phyloP scores from a whole-genome alignment of 1,140 invertebrate species.

The Argopecten irradians region DNA sequence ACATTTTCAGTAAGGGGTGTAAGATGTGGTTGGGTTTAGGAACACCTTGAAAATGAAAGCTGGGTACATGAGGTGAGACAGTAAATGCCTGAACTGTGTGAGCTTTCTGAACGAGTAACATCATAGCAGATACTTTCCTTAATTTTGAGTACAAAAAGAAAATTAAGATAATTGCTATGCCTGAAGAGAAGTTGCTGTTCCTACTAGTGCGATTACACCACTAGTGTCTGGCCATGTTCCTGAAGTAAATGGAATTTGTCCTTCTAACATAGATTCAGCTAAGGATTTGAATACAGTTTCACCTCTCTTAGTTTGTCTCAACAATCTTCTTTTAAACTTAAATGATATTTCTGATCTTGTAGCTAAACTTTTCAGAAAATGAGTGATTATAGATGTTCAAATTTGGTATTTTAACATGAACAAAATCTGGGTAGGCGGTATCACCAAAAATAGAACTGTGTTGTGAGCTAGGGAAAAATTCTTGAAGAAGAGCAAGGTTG shows the following conservation, averaged over 20 bases:
- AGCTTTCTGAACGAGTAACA: slow-evolving; percentile 27
- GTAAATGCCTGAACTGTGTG: neutral
- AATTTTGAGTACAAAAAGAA: slow-evolving; percentile 29
- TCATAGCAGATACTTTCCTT: slow-evolving; percentile 28
- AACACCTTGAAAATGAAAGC: slow-evolving; percentile 10
- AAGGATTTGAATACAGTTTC: slow-evolving; percentile 29
- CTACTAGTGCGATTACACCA: neutral
- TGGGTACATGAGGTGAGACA: slow-evolving; percentile 20
- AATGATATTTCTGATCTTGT: slow-evolving; percentile 20
- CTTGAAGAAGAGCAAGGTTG: slow-evolving; percentile 31
- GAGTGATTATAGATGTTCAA: slow-evolving; percentile 27
- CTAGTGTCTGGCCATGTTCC: slow-evolving; percentile 4
- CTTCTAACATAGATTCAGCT: slow-evolving; percentile 26
- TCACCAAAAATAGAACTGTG: neutral
- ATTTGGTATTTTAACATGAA: slow-evolving; percentile 14
- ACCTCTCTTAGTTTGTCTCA: slow-evolving; percentile 1
- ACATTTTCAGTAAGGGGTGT: neutral
- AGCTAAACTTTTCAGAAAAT: slow-evolving; percentile 1
- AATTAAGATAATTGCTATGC: neutral
- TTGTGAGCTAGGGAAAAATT: slow-evolving; percentile 24
- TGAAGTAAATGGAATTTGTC: neutral
- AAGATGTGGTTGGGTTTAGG: neutral
- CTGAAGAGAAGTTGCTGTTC: neutral
- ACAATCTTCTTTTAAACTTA: slow-evolving; percentile 35
- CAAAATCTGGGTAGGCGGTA: neutral